Base-by-base conservation (phyloP, 2,797 vertebrate genomes). In the Typhlichthys eigenmanni region DNA sequence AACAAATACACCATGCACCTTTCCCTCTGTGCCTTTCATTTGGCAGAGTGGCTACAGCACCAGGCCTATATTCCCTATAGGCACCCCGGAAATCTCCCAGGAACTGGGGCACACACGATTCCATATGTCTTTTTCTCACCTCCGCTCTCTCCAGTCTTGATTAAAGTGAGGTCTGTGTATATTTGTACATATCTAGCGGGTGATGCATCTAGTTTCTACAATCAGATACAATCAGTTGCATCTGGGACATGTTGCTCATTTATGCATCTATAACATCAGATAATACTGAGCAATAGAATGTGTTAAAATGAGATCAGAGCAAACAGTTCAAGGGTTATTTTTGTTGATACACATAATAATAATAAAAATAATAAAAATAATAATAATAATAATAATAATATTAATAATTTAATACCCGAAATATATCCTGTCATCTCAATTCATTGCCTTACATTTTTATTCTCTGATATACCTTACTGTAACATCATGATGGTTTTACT, bases 101-200 rank as follows among this genome's bases (percentile, higher is more conserved):
- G 64, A 38, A 54, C n/a, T 48, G 47, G 24, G 34, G 13, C 13
- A 13, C 50, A 55, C 50, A 47, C 52, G 13, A 16, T 16, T 47
- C 58, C 53, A 68, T 68, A 68, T 62, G 66, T 34, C 53, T 46
- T 13, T 32, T 57, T 56, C 43, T 43, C 49, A 58, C 45, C 14
- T 34, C 54, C 34, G 38, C 62, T 19, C 47, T 46, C 32, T 71
- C 58, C 55, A 60, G 51, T 67, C 60, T 52, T 60, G 58, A 60
- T 60, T 16, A 57, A 17, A 29, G 16, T 53, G 11, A 48, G 50
- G 73, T 67, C 72, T 69, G 54, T 78, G 57, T 76, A 66, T 64
- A 58, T 75, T 56, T 65, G 17, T 62, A 48, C 66, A 57, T 63
- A 66, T 76, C 66, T 80, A 48, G 19, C 53, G 51, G 49, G 48